Evolutionary conservation across 2,113 vertebrate species (phyloP).

Genomic region (Crotalus tigris): DNA sequence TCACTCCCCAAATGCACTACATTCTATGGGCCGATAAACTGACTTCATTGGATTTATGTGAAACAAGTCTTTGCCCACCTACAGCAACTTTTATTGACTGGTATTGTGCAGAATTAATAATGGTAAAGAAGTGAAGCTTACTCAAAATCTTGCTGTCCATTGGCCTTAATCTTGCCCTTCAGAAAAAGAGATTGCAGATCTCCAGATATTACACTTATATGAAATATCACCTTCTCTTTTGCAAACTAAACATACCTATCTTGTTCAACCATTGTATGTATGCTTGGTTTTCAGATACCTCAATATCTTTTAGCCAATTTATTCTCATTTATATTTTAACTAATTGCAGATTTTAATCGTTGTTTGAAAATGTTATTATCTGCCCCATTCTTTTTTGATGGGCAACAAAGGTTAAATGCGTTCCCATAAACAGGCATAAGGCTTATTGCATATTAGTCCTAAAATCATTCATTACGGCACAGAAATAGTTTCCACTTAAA

Average conservation of each 20-base stretch:
- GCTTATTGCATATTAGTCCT: not conserved
- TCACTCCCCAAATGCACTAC: not conserved
- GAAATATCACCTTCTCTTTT: not conserved
- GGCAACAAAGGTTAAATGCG: not conserved
- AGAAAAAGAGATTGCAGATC: not conserved
- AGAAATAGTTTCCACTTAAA: not conserved
- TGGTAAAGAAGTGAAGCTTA: not conserved
- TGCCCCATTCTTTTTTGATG: not conserved
- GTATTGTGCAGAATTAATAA: not conserved
- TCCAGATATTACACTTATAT: not conserved
- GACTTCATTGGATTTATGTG: not conserved
- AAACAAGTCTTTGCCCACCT: not conserved
- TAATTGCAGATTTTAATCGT: not conserved
- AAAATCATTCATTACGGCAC: not conserved
- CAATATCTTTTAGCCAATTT: not conserved
- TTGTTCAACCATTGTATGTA: not conserved
- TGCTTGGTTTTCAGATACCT: not conserved
- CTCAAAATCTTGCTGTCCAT: not conserved
- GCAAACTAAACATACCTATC: not conserved
- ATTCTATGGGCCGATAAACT: not conserved
- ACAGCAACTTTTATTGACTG: not conserved
- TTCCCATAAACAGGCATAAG: not conserved
- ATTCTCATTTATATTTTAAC: not conserved
- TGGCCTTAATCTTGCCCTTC: not conserved
- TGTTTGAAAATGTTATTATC: not conserved